phyloP scores from a whole-genome alignment of 2,113 vertebrate genomes.

The Hassar affinis region DNA sequence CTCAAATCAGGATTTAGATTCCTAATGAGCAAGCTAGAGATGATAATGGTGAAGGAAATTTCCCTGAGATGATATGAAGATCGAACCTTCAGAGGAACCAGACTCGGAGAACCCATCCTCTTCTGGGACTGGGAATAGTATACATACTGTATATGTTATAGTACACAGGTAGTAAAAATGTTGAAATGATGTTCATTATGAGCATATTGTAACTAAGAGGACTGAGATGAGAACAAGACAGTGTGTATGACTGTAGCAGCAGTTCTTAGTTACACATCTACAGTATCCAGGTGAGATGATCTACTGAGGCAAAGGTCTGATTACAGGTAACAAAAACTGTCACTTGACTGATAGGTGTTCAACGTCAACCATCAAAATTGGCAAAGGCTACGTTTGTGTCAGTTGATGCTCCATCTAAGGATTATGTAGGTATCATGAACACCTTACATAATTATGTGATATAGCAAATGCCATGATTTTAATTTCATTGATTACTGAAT shows the following conservation, averaged over 20 bases:
- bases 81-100: not conserved
- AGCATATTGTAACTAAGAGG: not conserved
- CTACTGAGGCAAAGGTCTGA: not conserved
- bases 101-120: not conserved
- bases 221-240: not conserved
- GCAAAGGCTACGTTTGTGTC: not conserved
- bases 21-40: not conserved
- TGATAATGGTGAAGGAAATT: not conserved
- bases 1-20: not conserved
- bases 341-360: not conserved
- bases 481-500: not conserved
- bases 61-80: not conserved
- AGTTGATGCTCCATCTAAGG: not conserved
- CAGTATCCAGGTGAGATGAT: not conserved
- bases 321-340: not conserved
- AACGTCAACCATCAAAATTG: not conserved
- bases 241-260: not conserved
- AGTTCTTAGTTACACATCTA: not conserved
- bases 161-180: not conserved
- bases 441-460: not conserved
- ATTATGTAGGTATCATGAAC: not conserved
- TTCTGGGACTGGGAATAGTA: not conserved
- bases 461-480: not conserved
- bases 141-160: no score
- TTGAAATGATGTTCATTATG: not conserved